Evolutionary conservation across 2,888 invertebrate genomes (phyloP), one percentile per base, ranked within the genome.

Genomic region (Aradus depressus): DNA sequence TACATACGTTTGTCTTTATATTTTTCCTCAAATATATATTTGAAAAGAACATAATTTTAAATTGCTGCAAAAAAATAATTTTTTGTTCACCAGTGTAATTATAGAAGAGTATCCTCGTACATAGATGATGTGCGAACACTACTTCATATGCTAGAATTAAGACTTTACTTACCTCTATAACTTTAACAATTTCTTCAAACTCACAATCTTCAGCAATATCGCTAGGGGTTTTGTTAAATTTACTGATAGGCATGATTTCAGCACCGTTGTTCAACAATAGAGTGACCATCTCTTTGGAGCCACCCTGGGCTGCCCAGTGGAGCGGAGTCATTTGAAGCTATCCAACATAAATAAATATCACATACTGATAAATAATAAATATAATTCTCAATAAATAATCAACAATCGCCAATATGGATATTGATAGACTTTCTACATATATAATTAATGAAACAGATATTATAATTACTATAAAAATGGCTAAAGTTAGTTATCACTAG

Each of bases 231-330:
- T 81, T 79, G 34, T 78, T 76, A 65, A 85, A 85, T 69, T 86
- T 87, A 62, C 84, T 86, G 42, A 72, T 65, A 56, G 75, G 67
- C 41, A 70, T 70, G 6, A 79, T 74, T 66, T 84, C 79, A 0
- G 91, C 89, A 47, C 88, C 86, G 62, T 77, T 72, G 51, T 77
- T 75, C 43, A 93, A 67, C 58, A 95, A 72, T 56, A 78, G 66
- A 47, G 77, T 73, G 37, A 83, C 84, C 41, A 83, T 75, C 53
- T 75, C 72, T 21, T 73, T 67, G 69, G 89, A 84, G 1, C 82
- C 81, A 62, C 84, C 80, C 69, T 88, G 86, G 35, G 84, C 84
- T 4, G 93, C 91, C 93, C 93, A 93, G 71, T 95, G 93, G 51
- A 95, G 72, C 32, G 93, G 89, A 35, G 92, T 92, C 92, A 88